phyloP scores from a whole-genome alignment of 2,113 vertebrate genomes.

The Mormyrus iriodes region DNA sequence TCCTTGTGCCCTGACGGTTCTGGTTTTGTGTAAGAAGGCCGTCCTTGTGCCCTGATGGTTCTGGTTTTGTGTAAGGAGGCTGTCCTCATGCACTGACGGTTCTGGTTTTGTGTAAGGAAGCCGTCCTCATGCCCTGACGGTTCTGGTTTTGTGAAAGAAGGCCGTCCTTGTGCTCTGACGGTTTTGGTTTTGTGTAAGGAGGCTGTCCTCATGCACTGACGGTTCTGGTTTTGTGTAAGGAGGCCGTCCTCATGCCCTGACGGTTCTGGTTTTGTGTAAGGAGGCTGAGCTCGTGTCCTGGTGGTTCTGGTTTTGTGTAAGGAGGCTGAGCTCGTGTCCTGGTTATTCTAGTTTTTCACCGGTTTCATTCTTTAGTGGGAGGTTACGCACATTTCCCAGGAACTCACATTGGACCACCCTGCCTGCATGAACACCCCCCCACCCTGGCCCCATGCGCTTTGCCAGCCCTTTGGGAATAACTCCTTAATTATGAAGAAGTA shows the following conservation, averaged over 20 bases:
- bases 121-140: background rate
- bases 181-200: background rate
- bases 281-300: background rate
- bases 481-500: background rate
- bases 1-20: background rate
- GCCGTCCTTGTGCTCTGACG: background rate
- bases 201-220: background rate
- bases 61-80: background rate
- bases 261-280: background rate
- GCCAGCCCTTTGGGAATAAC: background rate
- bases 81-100: background rate
- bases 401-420: background rate
- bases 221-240: background rate
- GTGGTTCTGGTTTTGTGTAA: background rate
- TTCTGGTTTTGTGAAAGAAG: background rate
- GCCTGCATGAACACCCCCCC: background rate
- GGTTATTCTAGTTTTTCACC: background rate
- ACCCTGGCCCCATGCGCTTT: background rate
- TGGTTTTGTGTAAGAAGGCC: background rate
- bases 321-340: background rate
- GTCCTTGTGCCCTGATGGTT: background rate
- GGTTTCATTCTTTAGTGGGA: background rate
- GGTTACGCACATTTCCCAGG: background rate
- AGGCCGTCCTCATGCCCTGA: background rate
- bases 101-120: background rate